Conservation (phyloP, 2,113 vertebrate genomes). For the Chinchilla lanigera region DNA sequence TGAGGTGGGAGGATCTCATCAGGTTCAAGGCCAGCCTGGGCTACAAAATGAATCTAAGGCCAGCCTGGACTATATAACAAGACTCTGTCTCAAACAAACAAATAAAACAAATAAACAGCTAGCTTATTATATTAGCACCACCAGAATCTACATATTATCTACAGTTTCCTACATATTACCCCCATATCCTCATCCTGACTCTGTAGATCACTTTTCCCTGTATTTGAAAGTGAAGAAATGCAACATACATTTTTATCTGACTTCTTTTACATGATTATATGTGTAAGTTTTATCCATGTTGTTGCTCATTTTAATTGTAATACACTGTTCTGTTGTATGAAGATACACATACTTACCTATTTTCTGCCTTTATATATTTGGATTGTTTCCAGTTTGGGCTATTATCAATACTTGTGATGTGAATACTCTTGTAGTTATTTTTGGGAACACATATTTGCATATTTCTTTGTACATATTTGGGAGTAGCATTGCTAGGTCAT, state of each 20-base stretch:
- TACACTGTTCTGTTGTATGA: neutral
- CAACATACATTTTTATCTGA: neutral
- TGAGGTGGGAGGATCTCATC: too few species aligned
- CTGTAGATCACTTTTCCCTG: neutral
- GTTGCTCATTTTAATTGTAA: neutral
- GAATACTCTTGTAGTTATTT: neutral
- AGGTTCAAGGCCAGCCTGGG: too few species aligned
- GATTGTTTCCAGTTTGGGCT: neutral
- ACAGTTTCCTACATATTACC: neutral
- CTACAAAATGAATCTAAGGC: too few species aligned
- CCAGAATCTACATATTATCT: too few species aligned
- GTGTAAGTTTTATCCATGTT: neutral
- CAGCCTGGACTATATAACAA: too few species aligned
- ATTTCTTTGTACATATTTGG: neutral
- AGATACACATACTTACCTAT: neutral
- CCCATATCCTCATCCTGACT: neutral
- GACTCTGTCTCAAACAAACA: too few species aligned
- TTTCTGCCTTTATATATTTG: neutral
- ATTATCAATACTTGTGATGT: neutral
- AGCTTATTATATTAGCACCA: neutral
- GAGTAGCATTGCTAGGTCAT: neutral
- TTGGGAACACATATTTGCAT: neutral
- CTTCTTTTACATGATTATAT: neutral
- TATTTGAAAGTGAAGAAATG: neutral
- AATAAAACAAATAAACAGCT: too few species aligned